Conservation (phyloP, 2,113 vertebrate genomes). For the Festucalex cinctus region DNA sequence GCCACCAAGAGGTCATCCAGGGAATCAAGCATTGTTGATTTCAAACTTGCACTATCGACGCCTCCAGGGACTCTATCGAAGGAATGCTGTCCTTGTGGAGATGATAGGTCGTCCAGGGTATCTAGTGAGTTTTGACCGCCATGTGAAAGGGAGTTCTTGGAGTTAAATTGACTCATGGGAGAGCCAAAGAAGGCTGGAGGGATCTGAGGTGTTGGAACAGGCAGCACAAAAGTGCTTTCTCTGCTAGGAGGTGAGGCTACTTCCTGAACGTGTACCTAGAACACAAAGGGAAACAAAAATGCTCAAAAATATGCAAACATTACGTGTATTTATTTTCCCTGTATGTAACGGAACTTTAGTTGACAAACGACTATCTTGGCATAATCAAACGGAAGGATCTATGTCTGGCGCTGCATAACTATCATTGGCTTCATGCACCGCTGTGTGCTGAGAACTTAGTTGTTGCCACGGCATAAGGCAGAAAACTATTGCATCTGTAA, state of each 20-base stretch:
- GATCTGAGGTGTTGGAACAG: constrained; percentile 76
- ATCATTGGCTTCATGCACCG: no score
- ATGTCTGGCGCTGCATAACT: no score
- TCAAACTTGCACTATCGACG: background rate
- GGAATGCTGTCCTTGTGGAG: constrained; percentile 1
- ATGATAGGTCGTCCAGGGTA: constrained; percentile 46
- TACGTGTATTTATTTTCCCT: no score
- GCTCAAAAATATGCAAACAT: background rate
- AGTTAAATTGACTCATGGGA: constrained; percentile 42
- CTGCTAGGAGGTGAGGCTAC: constrained; percentile 68
- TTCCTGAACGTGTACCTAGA: constrained; percentile 61
- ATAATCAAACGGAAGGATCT: no score
- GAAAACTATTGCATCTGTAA: no score
- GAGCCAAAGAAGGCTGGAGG: constrained; percentile 77
- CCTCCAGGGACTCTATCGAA: constrained; percentile 11
- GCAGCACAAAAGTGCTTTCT: constrained; percentile 52
- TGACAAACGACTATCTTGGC: no score
- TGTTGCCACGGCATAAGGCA: no score
- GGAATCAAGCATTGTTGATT: constrained; percentile 20
- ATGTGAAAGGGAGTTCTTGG: constrained; percentile 73
- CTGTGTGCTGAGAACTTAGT: no score
- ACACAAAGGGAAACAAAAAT: background rate
- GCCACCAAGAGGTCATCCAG: constrained; percentile 38
- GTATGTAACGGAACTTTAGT: no score
- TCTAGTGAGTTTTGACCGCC: constrained; percentile 29